Base-by-base conservation (phyloP, 2,797 vertebrate species). In the Otolemur crassicaudatus region DNA sequence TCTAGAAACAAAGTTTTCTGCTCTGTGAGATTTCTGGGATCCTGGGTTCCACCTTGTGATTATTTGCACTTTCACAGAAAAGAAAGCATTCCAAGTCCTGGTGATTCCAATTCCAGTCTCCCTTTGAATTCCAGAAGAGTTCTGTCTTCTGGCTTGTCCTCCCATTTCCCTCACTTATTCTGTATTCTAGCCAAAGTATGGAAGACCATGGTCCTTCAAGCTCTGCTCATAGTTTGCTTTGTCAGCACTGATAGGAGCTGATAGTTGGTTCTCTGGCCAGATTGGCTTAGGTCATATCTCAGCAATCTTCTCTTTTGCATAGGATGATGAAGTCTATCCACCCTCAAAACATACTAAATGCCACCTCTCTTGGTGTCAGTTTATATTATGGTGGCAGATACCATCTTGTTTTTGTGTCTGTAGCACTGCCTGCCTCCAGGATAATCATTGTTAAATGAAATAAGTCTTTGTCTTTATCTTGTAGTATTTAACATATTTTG, bases 351-450 rank as follows among this genome's bases (percentile, higher is more conserved):
- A 29, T 37, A 53, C 75, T 63, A 81, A 90, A 79, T 23, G 34
- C 31, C 34, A 60, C n/a, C 27, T 75, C 85, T 92, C 86, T 94
- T 86, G 46, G 82, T 91, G 92, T 84, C 49, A 43, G 1, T 46
- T 94, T 93, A 17, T 84, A 1, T 91, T 67, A 27, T 87, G 84
- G 34, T 93, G 34, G n/a, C 34, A 81, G 61, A 87, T 92, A 85
- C 8, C 23, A 43, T 87, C 46, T 96, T 93, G 40, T 58, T 79
- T 94, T 97, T 76, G 1, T 40, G 20, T 70, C 14, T 67, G 0
- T 65, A 73, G 29, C 12, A 70, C 16, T 70, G n/a, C 40, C 19
- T 87, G 23, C 67, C 0, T 80, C 49, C 49, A 49, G 49, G 75
- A 34, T 93, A 25, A 17, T 69, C 58, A 13, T 46, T 83, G 43